Conservation (phyloP, 2,113 vertebrate genomes). For the Antennarius striatus region DNA sequence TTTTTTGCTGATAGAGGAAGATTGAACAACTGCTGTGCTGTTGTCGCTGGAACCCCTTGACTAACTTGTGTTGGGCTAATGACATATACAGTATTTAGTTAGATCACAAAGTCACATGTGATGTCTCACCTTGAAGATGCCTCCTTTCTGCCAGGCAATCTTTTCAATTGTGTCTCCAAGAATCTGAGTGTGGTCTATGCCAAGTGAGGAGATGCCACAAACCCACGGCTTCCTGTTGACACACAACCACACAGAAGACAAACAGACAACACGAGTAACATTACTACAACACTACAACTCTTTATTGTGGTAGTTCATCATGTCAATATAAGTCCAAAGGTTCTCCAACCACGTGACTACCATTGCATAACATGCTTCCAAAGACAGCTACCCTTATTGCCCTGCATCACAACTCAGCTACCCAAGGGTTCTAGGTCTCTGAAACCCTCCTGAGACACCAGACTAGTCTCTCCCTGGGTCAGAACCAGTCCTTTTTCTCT, state of each 20-base stretch:
- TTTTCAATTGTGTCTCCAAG: conserved; percentile 93
- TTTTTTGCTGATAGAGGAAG: too few species aligned
- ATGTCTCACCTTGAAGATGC: conserved; percentile 92
- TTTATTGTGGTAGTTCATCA: background rate
- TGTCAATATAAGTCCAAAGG: too few species aligned
- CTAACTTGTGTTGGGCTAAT: too few species aligned
- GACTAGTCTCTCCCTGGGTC: background rate
- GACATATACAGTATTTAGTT: background rate
- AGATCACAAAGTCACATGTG: background rate
- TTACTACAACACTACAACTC: background rate
- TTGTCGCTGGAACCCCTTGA: too few species aligned
- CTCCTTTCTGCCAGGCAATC: conserved; percentile 97
- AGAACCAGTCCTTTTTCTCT: background rate
- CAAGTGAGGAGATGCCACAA: conserved; percentile 91
- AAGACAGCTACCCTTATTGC: too few species aligned
- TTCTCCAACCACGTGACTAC: too few species aligned
- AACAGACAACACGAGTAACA: background rate
- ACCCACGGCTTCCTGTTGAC: conserved; percentile 86
- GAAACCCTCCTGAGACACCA: background rate
- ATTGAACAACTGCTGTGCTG: too few species aligned
- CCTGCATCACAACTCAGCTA: too few species aligned
- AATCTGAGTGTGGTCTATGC: conserved; percentile 93
- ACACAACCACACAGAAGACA: background rate
- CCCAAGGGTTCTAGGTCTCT: too few species aligned
- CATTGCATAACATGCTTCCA: too few species aligned